phyloP scores from a whole-genome alignment of 2,888 invertebrate species.

The Amphipoea lucens region DNA sequence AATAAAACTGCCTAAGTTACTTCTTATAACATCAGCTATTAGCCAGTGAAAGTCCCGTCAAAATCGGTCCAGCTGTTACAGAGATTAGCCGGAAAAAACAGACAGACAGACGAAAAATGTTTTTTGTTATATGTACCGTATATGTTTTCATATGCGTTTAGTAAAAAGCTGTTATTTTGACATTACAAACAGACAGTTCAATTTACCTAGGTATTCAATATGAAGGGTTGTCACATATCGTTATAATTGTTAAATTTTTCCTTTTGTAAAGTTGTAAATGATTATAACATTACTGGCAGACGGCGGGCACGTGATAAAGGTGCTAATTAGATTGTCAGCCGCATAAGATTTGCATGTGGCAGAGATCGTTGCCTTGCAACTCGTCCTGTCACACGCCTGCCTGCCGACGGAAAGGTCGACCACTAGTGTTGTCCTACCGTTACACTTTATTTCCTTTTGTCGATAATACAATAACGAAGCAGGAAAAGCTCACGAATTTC shows the following conservation, averaged over 20 bases:
- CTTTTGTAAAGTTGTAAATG: conserved; percentile 45
- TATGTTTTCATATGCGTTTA: not conserved
- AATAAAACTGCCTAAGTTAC: not conserved
- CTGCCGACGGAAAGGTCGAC: conserved; percentile 65
- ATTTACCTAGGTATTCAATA: not conserved
- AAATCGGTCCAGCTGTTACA: not conserved
- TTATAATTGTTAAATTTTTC: conserved; percentile 1
- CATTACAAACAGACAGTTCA: not conserved
- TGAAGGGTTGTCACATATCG: conserved; percentile 22
- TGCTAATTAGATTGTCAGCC: conserved; percentile 73
- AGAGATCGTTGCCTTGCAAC: conserved; percentile 64
- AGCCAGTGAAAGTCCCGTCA: not conserved
- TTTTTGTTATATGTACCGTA: not conserved
- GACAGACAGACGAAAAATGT: not conserved
- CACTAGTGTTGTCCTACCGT: conserved; percentile 59
- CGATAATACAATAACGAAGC: conserved; percentile 35
- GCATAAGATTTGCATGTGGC: conserved; percentile 70
- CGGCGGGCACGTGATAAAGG: conserved; percentile 64
- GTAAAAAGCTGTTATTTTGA: not conserved
- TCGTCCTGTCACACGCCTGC: conserved; percentile 59
- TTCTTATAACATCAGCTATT: not conserved
- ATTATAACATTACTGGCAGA: conserved; percentile 52
- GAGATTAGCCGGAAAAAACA: not conserved
- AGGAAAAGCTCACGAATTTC: conserved; percentile 30
- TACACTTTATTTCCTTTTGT: conserved; percentile 48